Evolutionary conservation across 2,888 invertebrate genomes (phyloP).

Genomic region (Minunthozetes semirufus): DNA sequence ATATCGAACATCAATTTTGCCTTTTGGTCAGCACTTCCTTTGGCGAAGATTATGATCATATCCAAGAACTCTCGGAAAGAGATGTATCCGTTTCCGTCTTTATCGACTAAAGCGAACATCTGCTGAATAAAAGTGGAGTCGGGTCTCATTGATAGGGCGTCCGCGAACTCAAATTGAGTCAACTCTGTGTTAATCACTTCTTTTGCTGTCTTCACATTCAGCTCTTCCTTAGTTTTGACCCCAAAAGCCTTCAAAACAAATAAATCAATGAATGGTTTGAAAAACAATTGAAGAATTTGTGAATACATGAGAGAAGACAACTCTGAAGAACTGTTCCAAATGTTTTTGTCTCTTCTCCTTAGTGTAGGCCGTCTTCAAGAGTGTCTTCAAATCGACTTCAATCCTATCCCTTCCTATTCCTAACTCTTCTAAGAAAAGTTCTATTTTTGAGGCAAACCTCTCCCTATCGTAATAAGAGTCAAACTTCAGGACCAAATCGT

Average conservation of each 20-base stretch:
- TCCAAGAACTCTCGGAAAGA: conserved; percentile 59
- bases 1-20: conserved; percentile 56
- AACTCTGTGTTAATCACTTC: conserved; percentile 54
- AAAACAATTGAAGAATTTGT: background rate
- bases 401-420: conserved; percentile 41
- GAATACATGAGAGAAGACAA: conserved; percentile 54
- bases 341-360: conserved; percentile 52
- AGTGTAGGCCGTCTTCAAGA: conserved; percentile 50
- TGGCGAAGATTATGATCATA: conserved; percentile 57
- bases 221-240: conserved; percentile 39
- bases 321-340: conserved; percentile 55
- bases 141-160: conserved; percentile 55
- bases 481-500: conserved; percentile 55
- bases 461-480: conserved; percentile 49
- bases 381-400: conserved; percentile 40
- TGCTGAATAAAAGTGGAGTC: conserved; percentile 56
- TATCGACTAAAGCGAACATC: conserved; percentile 57
- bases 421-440: conserved; percentile 47
- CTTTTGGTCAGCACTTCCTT: conserved; percentile 55
- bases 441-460: conserved; percentile 49
- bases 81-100: conserved; percentile 57
- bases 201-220: conserved; percentile 47
- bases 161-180: conserved; percentile 57
- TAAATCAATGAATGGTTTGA: background rate
- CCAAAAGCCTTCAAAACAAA: conserved; percentile 43